Evolutionary conservation across 1,140 invertebrate species (phyloP).

Genomic region (Lerema accius): DNA sequence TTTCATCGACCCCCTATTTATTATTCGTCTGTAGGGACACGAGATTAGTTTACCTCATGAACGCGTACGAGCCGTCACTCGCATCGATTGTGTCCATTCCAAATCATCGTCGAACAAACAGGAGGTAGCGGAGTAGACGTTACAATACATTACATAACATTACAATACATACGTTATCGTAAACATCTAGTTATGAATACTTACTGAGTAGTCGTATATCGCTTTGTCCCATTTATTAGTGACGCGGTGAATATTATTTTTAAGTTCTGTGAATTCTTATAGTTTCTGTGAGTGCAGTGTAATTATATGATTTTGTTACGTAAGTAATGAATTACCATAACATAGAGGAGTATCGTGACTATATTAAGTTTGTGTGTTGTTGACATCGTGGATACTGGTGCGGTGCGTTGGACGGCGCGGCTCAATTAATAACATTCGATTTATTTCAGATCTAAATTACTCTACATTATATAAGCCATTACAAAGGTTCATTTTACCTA

Average conservation of each 20-base stretch:
- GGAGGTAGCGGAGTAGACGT: constrained; percentile 16
- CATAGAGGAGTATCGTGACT: constrained; percentile 61
- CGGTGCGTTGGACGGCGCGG: constrained; percentile 42
- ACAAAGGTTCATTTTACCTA: no score
- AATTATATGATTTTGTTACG: constrained; percentile 58
- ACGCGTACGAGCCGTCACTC: constrained; percentile 31
- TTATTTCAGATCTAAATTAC: no score
- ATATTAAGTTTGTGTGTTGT: constrained; percentile 69
- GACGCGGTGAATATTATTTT: constrained; percentile 55
- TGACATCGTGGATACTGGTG: constrained; percentile 40
- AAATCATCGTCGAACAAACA: constrained; percentile 46
- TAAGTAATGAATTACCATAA: constrained; percentile 78
- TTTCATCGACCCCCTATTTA: constrained; percentile 55
- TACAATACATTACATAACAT: constrained; percentile 1
- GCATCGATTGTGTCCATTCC: constrained; percentile 44
- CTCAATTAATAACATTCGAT: no score
- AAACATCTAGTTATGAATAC: constrained; percentile 53
- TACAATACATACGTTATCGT: constrained; percentile 35
- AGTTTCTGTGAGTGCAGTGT: constrained; percentile 38
- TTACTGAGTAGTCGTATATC: constrained; percentile 55
- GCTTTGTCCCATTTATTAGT: constrained; percentile 59
- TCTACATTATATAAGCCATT: no score
- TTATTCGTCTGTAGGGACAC: constrained; percentile 40
- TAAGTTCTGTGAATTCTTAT: constrained; percentile 54
- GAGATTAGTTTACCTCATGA: constrained; percentile 44